phyloP scores from a whole-genome alignment of 2,888 invertebrate genomes.

The Euspilapteryx auroguttella region DNA sequence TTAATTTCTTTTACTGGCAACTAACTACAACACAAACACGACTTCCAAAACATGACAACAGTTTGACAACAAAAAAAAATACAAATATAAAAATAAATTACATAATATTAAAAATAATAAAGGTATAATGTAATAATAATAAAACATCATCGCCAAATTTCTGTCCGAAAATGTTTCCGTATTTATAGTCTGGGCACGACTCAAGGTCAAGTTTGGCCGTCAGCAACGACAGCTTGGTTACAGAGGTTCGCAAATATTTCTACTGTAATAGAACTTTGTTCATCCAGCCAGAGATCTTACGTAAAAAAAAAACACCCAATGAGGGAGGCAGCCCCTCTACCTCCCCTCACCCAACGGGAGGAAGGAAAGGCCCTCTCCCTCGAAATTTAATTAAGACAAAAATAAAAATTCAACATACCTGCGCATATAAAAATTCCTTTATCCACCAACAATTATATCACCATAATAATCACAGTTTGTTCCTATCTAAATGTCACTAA shows the following conservation, averaged over 20 bases:
- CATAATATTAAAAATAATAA: constrained; percentile 24
- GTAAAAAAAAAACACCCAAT: constrained; percentile 25
- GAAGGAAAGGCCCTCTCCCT: constrained; percentile 20
- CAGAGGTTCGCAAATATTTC: constrained; percentile 16
- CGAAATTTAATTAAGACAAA: constrained; percentile 15
- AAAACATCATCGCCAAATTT: constrained; percentile 20
- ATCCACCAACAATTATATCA: constrained; percentile 45
- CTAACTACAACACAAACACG: too few species aligned
- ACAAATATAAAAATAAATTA: too few species aligned
- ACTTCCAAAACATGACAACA: too few species aligned
- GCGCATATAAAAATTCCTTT: constrained; percentile 39
- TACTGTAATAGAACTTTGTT: too few species aligned
- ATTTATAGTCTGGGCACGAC: constrained; percentile 42
- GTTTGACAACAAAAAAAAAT: too few species aligned
- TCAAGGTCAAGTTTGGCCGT: constrained; percentile 52
- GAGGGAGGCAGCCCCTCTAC: too few species aligned
- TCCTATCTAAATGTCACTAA: constrained; percentile 54
- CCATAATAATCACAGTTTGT: constrained; percentile 59
- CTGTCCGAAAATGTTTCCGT: constrained; percentile 50
- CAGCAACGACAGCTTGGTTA: constrained; percentile 10
- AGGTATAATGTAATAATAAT: constrained; percentile 24
- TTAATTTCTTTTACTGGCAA: too few species aligned
- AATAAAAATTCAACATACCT: constrained; percentile 29
- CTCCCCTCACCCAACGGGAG: too few species aligned
- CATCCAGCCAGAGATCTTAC: constrained; percentile 31